Evolutionary conservation across 2,797 vertebrate genomes (phyloP), one percentile per base, ranked within the genome.

Genomic region (Artibeus lituratus): DNA sequence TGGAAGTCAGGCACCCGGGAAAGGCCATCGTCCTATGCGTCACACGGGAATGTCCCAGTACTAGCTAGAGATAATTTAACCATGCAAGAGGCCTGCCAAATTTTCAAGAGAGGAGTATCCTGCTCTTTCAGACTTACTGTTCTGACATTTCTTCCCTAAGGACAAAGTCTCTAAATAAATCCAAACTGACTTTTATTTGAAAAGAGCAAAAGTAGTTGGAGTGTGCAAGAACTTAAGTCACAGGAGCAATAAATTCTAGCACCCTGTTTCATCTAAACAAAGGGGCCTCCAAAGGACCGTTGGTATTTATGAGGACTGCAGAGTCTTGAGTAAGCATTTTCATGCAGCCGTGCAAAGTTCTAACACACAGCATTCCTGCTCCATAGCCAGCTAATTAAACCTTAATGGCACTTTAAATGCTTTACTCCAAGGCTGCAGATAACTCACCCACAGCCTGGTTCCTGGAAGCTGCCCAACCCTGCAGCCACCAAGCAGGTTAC

Each of bases 311-410:
- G 2, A 80, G 70, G 77, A 19, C 85, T 65, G 49, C 22, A 91
- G 87, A 90, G 53, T 21, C 87, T 82, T 47, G 53, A 97, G 96
- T 69, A 78, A 76, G 97, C 84, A 93, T 94, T 96, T 98, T 96
- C 96, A 70, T 47, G 89, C 47, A 49, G 76, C 12, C 1, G 6
- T 59, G 12, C 80, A 87, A 93, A 74, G 83, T 82, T 97, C 84
- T 93, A 87, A 97, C 21, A n/a, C 42, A 24, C 24, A 53, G 49
- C 53, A 55, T 62, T 39, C 53, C 42, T 44, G 87, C 73, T 95
- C 77, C 87, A 69, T 7, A 70, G 95, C 92, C 95, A 96, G 94
- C 77, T 96, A 95, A 97, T 98, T 91, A 95, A 96, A 96, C 59
- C 62, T 91, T 37, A 84, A 96, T 72, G 87, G 16, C 0, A 3